Evolutionary conservation across 1,140 invertebrate species (phyloP).

Genomic region (Spodoptera litura): DNA sequence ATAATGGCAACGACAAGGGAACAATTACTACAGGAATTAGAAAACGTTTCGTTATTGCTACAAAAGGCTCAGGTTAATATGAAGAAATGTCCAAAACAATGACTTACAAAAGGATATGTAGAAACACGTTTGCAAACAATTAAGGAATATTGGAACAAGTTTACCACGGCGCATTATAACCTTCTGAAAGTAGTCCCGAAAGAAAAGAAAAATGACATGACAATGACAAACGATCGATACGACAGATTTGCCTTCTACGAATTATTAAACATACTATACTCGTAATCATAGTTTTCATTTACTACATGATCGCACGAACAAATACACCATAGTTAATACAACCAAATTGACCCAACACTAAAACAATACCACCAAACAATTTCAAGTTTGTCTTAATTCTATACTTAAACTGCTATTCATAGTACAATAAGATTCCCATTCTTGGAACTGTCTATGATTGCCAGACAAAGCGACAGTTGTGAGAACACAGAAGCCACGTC

Average conservation of each 20-base stretch:
- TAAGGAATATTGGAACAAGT: slow-evolving; percentile 54
- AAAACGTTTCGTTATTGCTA: slow-evolving; percentile 42
- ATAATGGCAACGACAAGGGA: background rate
- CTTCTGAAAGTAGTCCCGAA: slow-evolving; percentile 13
- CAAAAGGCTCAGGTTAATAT: slow-evolving; percentile 53
- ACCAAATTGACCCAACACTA: no score
- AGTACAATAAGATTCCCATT: background rate
- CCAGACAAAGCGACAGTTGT: background rate
- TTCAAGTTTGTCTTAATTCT: no score
- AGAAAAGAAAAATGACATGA: slow-evolving; percentile 38
- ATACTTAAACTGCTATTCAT: no score
- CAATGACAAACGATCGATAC: no score
- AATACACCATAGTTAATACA: no score
- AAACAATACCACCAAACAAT: no score
- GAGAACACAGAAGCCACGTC: slow-evolving; percentile 12
- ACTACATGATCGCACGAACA: no score
- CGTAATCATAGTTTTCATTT: no score
- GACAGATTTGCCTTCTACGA: no score
- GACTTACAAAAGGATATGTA: slow-evolving; percentile 55
- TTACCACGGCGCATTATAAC: slow-evolving; percentile 37
- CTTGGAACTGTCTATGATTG: background rate
- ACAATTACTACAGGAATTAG: slow-evolving; percentile 38
- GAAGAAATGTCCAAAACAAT: slow-evolving; percentile 55
- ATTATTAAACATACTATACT: no score
- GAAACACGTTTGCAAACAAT: slow-evolving; percentile 48